These are phyloP conservation scores for Metacarcinus magister DNA, from an alignment of 2,888 invertebrate species.

Conservation along the genomic window DNA sequence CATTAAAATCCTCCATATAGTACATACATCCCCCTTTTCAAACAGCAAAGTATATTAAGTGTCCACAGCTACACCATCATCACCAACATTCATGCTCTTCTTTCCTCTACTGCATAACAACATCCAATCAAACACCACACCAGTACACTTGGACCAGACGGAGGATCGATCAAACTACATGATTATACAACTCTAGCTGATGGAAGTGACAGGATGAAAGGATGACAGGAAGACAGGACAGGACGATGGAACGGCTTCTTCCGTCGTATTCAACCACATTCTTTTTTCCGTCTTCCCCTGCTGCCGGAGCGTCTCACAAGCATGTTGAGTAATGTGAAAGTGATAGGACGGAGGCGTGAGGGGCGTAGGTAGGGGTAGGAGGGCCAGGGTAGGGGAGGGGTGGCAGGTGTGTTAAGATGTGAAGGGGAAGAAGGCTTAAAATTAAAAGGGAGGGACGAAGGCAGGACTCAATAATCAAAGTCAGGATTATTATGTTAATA, in stretches of 20 bases:
- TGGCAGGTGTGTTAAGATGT: neutral
- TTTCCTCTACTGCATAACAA: neutral
- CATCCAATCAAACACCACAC: neutral
- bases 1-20: too few relatives aligned
- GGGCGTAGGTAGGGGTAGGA: neutral
- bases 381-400: neutral
- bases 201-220: neutral
- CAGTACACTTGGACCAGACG: neutral
- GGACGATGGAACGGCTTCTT: too few relatives aligned
- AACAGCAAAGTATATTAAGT: too few relatives aligned
- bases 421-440: neutral
- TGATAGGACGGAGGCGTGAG: neutral
- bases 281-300: neutral
- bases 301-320: neutral
- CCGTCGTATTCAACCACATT: neutral
- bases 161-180: neutral
- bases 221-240: neutral
- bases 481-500: conserved; percentile 20
- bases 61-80: neutral
- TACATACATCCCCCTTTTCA: too few relatives aligned
- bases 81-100: neutral
- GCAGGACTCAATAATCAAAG: neutral
- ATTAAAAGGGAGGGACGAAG: neutral
- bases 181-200: neutral
- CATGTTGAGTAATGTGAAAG: conserved; percentile 2